These are phyloP conservation scores for Cremastinae sp. DNA, from an alignment of 2,888 invertebrate species.

Conservation along the genomic window DNA sequence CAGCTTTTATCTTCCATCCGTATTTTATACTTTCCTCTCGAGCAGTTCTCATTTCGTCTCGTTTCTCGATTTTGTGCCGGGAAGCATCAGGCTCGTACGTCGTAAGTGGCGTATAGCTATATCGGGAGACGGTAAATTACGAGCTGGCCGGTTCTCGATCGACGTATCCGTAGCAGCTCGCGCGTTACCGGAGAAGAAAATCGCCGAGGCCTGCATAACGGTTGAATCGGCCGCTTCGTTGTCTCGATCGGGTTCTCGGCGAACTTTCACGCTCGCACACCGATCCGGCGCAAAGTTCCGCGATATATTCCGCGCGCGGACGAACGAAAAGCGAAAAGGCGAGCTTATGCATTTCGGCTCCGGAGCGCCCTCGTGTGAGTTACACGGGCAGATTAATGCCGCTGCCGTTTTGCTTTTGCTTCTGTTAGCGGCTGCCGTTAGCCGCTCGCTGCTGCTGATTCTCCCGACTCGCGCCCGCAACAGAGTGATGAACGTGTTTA, in stretches of 20 bases:
- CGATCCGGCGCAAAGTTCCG: no score
- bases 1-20: constrained; percentile 15
- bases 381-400: constrained; percentile 54
- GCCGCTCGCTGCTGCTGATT: constrained; percentile 36
- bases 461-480: constrained; percentile 17
- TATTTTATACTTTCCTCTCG: constrained; percentile 14
- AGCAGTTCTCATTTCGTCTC: not conserved
- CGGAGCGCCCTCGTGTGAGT: not conserved
- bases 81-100: constrained; percentile 1
- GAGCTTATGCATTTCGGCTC: not conserved
- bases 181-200: constrained; percentile 66
- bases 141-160: constrained; percentile 55
- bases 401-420: constrained; percentile 55
- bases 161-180: constrained; percentile 56
- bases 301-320: no score
- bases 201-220: constrained; percentile 62
- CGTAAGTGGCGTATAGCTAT: not conserved
- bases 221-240: constrained; percentile 57
- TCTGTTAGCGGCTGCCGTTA: constrained; percentile 46
- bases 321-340: constrained; percentile 7
- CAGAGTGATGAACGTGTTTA: constrained; percentile 64
- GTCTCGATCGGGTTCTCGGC: constrained; percentile 49
- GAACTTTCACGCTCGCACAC: constrained; percentile 14
- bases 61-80: constrained; percentile 35
- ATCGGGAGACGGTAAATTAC: constrained; percentile 53